phyloP scores from a whole-genome alignment of 2,888 invertebrate genomes.

The Tenthredo scrophulariae region DNA sequence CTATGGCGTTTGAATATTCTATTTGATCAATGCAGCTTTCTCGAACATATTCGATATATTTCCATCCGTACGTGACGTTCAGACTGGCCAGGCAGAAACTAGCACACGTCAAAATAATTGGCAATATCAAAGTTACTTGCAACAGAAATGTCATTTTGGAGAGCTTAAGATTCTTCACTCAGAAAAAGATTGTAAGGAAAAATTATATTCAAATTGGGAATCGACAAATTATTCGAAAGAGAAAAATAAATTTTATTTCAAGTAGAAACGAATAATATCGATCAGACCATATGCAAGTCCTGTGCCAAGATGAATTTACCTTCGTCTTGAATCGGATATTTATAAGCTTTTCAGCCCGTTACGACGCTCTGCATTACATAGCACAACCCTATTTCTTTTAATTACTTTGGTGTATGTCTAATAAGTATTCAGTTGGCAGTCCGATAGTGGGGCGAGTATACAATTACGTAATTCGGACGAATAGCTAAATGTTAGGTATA shows the following conservation, averaged over 20 bases:
- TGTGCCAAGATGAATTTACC: not conserved
- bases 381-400: not conserved
- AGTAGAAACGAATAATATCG: not conserved
- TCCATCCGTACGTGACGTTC: slow-evolving; percentile 84
- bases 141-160: not conserved
- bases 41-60: slow-evolving; percentile 86
- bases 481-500: not conserved
- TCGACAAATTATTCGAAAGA: not conserved
- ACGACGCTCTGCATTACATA: not conserved
- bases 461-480: not conserved
- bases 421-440: not conserved
- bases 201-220: slow-evolving; percentile 65
- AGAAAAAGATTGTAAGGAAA: not conserved
- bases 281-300: not conserved
- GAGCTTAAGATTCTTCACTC: not conserved
- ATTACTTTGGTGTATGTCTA: not conserved
- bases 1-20: slow-evolving; percentile 80
- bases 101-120: not conserved
- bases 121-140: not conserved
- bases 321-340: not conserved
- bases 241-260: not conserved
- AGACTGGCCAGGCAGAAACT: slow-evolving; percentile 41
- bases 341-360: not conserved
- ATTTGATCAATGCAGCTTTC: slow-evolving; percentile 80
- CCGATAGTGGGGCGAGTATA: not conserved